phyloP scores from a whole-genome alignment of 2,113 vertebrate genomes.

The Malurus melanocephalus region DNA sequence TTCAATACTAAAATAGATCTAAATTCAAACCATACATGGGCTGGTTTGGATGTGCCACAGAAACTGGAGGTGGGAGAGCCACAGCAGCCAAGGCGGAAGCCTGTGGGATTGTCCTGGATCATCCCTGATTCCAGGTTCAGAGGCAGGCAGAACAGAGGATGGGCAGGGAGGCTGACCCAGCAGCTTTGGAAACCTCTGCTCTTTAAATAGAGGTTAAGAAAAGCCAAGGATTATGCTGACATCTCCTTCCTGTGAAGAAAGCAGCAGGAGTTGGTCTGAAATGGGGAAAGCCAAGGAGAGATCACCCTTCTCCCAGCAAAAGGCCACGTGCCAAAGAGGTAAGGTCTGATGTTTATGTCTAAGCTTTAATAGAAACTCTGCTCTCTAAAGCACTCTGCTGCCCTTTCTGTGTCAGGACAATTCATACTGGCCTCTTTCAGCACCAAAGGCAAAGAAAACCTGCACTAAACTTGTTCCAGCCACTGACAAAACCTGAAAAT shows the following conservation, averaged over 20 bases:
- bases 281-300: background rate
- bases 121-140: background rate
- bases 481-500: background rate
- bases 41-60: constrained; percentile 2
- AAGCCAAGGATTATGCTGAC: background rate
- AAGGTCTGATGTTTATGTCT: background rate
- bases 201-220: constrained; percentile 27
- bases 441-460: background rate
- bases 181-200: constrained; percentile 28
- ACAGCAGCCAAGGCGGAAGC: background rate
- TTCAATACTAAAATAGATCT: constrained; percentile 5
- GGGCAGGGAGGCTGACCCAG: constrained; percentile 25
- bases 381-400: background rate
- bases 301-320: background rate
- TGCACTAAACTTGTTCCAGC: background rate
- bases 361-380: background rate
- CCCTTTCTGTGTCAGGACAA: background rate
- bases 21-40: constrained; percentile 23
- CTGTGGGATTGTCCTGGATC: background rate
- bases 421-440: background rate
- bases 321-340: background rate
- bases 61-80: constrained; percentile 19
- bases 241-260: background rate
- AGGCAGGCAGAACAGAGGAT: background rate
- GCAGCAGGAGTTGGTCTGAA: background rate